Percentiles rank a stretch among this genome's conserved stretches.
Evolutionary conservation across 2,113 vertebrate genomes (phyloP).

Genomic region (Cygnus buccinator): DNA sequence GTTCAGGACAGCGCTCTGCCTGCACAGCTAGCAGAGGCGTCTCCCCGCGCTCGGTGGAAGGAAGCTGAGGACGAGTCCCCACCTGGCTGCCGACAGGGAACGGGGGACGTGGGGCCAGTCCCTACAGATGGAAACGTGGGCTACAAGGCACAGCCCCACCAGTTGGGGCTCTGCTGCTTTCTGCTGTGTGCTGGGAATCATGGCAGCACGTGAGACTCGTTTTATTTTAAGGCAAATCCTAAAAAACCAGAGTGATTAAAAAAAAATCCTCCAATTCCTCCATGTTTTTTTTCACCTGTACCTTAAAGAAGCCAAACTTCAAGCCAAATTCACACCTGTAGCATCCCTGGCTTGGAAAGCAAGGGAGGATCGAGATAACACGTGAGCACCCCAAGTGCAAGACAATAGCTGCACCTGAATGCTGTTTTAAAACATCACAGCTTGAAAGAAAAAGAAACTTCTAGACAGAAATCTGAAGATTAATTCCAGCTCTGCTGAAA

Average conservation of each 20-base stretch:
- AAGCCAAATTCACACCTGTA: rapidly evolving
- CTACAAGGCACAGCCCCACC: neutral
- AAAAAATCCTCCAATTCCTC: neutral
- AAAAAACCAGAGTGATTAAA: neutral
- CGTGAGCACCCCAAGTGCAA: neutral
- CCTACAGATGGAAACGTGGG: neutral
- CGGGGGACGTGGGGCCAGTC: rapidly evolving
- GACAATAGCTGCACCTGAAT: neutral
- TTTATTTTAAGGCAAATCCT: neutral
- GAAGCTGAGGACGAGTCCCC: neutral
- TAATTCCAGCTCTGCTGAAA: neutral
- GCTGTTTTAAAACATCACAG: neutral
- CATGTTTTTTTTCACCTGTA: neutral
- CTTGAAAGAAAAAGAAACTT: neutral
- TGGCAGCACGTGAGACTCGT: neutral
- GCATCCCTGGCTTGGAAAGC: neutral
- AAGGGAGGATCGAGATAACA: neutral
- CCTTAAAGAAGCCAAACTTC: neutral
- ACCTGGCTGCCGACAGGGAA: neutral
- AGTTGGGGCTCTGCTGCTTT: neutral
- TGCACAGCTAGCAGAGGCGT: neutral
- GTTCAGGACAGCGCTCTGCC: neutral
- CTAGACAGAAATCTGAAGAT: neutral
- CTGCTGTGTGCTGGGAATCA: neutral
- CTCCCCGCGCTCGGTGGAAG: neutral